Evolutionary conservation across 2,113 vertebrate species (phyloP).

Genomic region (Meriones unguiculatus): DNA sequence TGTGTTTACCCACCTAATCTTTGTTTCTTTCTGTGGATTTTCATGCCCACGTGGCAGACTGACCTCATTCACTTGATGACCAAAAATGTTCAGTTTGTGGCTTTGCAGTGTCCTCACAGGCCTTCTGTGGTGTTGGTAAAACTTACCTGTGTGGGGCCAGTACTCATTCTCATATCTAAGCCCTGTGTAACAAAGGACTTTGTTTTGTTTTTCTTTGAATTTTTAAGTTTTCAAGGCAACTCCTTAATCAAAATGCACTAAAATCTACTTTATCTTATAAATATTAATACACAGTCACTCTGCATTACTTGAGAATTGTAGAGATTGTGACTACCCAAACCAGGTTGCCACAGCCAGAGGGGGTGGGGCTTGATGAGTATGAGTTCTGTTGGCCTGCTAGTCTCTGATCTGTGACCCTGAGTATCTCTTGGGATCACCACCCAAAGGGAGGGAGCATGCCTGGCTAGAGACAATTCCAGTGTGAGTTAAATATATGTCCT

Average conservation of each 20-base stretch:
- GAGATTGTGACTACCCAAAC: slow-evolving; percentile 12
- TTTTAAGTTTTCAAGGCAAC: slow-evolving; percentile 33
- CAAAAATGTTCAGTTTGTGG: neutral
- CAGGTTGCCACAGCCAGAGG: neutral
- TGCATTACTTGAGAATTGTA: neutral
- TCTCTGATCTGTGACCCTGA: neutral
- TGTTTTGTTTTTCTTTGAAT: slow-evolving; percentile 37
- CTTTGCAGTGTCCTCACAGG: neutral
- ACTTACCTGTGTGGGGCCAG: neutral
- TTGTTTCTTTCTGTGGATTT: neutral
- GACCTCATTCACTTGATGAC: neutral
- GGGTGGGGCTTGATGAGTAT: neutral
- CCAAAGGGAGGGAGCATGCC: neutral
- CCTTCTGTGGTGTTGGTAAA: neutral
- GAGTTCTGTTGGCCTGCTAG: neutral
- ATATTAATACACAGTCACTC: neutral
- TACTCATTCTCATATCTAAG: neutral
- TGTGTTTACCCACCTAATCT: neutral
- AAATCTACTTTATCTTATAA: slow-evolving; percentile 16
- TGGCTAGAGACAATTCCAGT: neutral
- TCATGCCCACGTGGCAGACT: neutral
- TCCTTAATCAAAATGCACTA: slow-evolving; percentile 1
- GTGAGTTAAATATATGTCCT: neutral
- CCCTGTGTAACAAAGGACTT: neutral
- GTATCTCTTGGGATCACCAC: neutral